These are phyloP conservation scores for Presbytis comata DNA, from an alignment of 2,797 vertebrate species.

Conservation along the genomic window DNA sequence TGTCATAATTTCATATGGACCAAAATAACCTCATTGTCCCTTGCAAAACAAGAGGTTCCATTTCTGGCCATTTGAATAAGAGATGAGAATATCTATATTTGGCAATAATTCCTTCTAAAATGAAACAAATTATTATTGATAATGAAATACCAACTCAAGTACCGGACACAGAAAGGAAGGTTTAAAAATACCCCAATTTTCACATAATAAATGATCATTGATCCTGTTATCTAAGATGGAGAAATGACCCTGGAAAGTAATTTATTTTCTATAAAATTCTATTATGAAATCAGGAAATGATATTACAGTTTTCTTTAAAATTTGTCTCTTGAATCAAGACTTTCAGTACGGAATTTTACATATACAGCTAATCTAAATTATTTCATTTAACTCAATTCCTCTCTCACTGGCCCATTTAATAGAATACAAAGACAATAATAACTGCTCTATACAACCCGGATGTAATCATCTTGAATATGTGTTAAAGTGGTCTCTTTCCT, in stretches of 20 bases:
- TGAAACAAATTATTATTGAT: background rate
- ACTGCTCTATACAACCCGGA: background rate
- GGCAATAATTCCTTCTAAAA: background rate
- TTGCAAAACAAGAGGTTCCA: background rate
- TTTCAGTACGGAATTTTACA: background rate
- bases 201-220: background rate
- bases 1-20: background rate
- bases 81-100: background rate
- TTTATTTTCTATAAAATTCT: background rate
- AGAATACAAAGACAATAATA: background rate
- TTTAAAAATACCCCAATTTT: background rate
- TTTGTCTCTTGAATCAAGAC: background rate
- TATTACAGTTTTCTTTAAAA: background rate
- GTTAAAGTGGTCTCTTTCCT: background rate
- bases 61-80: background rate
- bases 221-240: background rate
- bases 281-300: background rate
- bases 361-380: background rate
- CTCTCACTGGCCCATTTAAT: background rate
- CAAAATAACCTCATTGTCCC: background rate
- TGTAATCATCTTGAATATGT: background rate
- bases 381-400: background rate
- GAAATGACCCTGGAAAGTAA: background rate
- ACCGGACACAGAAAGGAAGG: background rate
- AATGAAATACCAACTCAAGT: background rate